Conservation (phyloP, 2,113 vertebrate species). For the Desmodus rotundus region DNA sequence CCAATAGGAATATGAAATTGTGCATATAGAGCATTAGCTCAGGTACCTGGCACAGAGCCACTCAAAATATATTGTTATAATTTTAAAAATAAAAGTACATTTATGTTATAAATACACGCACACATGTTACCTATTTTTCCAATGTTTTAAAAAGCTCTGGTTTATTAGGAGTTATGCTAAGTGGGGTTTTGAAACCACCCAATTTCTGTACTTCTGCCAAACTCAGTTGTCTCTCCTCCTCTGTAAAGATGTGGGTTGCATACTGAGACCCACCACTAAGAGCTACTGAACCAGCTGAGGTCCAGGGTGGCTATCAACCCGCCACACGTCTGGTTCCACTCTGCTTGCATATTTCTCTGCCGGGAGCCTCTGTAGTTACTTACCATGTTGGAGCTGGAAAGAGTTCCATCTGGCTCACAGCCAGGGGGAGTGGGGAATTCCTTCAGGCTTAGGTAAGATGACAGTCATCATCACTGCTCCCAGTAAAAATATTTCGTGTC, state of each 20-base stretch:
- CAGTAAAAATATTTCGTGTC: not conserved
- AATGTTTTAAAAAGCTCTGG: not conserved
- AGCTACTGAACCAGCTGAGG: not conserved
- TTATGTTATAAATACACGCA: not conserved
- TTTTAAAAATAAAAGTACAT: not conserved
- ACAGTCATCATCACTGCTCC: not conserved
- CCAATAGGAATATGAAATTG: fast-evolving
- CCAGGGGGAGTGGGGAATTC: not conserved
- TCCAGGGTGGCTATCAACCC: not conserved
- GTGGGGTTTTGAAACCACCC: not conserved
- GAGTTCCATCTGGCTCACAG: not conserved
- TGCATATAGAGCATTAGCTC: not conserved
- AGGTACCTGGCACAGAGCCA: not conserved
- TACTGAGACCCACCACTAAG: fast-evolving
- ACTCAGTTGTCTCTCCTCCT: not conserved
- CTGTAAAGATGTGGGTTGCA: not conserved
- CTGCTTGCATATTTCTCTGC: not conserved
- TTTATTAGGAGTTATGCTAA: not conserved
- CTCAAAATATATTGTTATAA: not conserved
- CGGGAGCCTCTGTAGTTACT: fast-evolving
- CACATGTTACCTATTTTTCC: not conserved
- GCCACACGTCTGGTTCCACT: not conserved
- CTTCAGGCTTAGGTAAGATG: not conserved
- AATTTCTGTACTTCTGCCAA: not conserved
- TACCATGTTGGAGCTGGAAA: not conserved